Percentiles rank a stretch among this genome's conserved stretches.
Evolutionary conservation across 2,113 vertebrate genomes (phyloP).

Genomic region (Dinomys branickii): DNA sequence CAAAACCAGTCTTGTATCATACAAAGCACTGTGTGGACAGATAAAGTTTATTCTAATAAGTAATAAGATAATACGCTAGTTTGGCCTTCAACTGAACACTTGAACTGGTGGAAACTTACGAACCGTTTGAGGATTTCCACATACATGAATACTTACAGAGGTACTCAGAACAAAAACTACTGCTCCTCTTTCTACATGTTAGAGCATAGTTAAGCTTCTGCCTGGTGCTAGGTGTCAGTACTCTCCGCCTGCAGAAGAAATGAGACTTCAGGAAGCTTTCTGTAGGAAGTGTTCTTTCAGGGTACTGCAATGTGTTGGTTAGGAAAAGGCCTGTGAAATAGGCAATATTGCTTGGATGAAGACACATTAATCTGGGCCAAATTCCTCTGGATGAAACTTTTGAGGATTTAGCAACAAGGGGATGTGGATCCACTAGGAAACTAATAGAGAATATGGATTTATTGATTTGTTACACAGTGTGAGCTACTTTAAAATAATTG

Average conservation of each 20-base stretch:
- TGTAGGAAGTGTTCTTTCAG: not conserved
- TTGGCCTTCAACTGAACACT: not conserved
- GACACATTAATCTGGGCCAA: not conserved
- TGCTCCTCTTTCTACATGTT: not conserved
- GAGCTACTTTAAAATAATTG: not conserved
- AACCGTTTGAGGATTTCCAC: not conserved
- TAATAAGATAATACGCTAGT: not conserved
- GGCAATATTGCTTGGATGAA: not conserved
- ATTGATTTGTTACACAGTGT: not conserved
- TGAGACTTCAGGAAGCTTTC: not conserved
- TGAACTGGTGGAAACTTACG: not conserved
- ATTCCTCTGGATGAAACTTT: not conserved
- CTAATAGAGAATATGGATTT: not conserved
- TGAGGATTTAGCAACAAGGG: not conserved
- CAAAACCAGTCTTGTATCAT: slow-evolving; percentile 54
- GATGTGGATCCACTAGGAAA: not conserved
- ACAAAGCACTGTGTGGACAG: not conserved
- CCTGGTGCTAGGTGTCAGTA: not conserved
- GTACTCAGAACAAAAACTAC: not conserved
- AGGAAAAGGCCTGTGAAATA: not conserved
- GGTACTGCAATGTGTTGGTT: not conserved
- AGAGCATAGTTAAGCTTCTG: not conserved
- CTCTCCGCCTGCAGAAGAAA: not conserved
- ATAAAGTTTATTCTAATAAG: slow-evolving; percentile 4
- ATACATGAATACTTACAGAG: not conserved